A percentile compares a stretch with the other conserved stretches of the same genome.
phyloP scores from a whole-genome alignment of 2,888 invertebrate genomes.

The Pedicia rivosa region DNA sequence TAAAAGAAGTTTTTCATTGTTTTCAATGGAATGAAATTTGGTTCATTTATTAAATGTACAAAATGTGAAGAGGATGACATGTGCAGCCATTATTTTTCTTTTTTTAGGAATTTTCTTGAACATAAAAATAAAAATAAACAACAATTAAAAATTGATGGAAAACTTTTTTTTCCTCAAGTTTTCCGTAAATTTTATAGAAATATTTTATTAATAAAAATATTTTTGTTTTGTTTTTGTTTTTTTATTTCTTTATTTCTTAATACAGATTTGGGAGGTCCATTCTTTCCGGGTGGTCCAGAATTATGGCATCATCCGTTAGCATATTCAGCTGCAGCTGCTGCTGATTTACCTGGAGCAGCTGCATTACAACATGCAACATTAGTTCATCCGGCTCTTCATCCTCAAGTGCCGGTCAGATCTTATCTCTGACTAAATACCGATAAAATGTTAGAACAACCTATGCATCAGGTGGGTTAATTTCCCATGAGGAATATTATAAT shows the following conservation, averaged over 20 bases:
- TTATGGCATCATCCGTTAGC: slow-evolving; percentile 87
- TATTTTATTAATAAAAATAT: slow-evolving; percentile 4
- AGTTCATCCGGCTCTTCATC: slow-evolving; percentile 93
- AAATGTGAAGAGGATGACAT: too few species aligned
- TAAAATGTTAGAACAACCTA: slow-evolving; percentile 32
- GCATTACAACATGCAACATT: slow-evolving; percentile 75
- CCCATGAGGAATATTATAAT: slow-evolving; percentile 7
- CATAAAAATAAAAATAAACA: too few species aligned
- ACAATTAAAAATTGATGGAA: too few species aligned
- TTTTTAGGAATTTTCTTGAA: too few species aligned
- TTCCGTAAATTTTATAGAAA: too few species aligned
- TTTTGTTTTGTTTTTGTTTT: slow-evolving; percentile 15
- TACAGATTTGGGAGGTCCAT: slow-evolving; percentile 86
- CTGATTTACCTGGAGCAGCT: slow-evolving; percentile 67
- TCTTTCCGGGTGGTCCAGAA: slow-evolving; percentile 90
- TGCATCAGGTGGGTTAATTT: slow-evolving; percentile 28
- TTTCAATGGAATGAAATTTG: too few species aligned
- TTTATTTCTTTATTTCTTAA: slow-evolving; percentile 8
- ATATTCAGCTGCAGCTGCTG: slow-evolving; percentile 53
- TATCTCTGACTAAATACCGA: slow-evolving; percentile 89
- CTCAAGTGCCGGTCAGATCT: slow-evolving; percentile 94
- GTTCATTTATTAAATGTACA: too few species aligned
- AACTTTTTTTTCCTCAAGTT: too few species aligned
- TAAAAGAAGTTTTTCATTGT: too few species aligned
- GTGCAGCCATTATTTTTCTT: too few species aligned